Percentiles rank a stretch among this genome's conserved stretches.
phyloP scores from a whole-genome alignment of 2,797 vertebrate species.

The Eulemur albifrons region DNA sequence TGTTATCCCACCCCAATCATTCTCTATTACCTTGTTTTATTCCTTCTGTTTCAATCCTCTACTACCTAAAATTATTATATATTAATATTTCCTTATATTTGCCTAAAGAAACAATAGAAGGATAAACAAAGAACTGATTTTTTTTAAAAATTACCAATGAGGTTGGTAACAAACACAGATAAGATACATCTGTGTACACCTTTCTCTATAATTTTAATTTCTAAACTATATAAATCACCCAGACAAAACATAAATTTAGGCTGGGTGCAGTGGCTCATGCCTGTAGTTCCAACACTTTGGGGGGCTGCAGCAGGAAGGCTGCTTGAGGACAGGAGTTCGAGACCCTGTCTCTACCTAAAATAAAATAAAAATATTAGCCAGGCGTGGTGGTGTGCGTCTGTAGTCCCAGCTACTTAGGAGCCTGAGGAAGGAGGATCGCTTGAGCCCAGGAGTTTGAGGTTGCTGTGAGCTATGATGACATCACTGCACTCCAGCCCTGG shows the following conservation, averaged over 20 bases:
- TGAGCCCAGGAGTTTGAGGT: not conserved
- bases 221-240: not conserved
- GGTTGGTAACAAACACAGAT: not conserved
- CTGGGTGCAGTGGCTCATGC: not conserved
- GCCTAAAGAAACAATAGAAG: not conserved
- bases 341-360: too few relatives aligned
- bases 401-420: not conserved
- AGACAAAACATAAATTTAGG: not conserved
- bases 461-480: not conserved
- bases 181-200: not conserved
- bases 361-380: too few relatives aligned
- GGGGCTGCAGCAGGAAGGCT: too few relatives aligned
- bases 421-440: not conserved
- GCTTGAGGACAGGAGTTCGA: too few relatives aligned
- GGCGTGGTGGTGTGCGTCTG: not conserved
- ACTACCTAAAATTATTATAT: not conserved
- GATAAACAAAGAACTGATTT: not conserved
- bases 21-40: not conserved
- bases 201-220: slow-evolving; percentile 16
- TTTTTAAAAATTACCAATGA: not conserved
- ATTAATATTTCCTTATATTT: not conserved
- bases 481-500: not conserved
- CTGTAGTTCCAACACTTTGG: too few relatives aligned
- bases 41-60: not conserved
- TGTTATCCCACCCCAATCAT: not conserved